These are phyloP conservation scores for Lasioglossum figueresi DNA, from an alignment of 2,888 invertebrate genomes.

Conservation along the genomic window DNA sequence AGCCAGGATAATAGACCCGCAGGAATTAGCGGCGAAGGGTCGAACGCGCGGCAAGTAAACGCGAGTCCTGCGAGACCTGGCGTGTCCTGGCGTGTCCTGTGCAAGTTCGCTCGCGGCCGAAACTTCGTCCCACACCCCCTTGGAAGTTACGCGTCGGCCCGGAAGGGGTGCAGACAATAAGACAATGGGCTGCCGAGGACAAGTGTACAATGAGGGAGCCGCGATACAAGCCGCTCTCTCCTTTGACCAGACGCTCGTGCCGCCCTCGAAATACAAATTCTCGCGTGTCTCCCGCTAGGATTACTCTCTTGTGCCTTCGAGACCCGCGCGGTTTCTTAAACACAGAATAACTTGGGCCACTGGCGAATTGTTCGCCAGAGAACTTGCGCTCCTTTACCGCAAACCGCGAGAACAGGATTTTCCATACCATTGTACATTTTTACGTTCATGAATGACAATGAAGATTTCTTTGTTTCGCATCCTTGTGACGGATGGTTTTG, in stretches of 20 bases:
- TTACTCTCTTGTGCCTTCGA: background rate
- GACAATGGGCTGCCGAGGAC: slow-evolving; percentile 75
- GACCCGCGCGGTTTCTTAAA: background rate
- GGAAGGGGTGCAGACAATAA: slow-evolving; percentile 75
- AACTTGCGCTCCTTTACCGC: background rate
- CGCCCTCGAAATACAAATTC: slow-evolving; percentile 34
- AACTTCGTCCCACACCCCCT: slow-evolving; percentile 32
- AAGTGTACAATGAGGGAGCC: slow-evolving; percentile 76
- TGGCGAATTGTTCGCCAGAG: background rate
- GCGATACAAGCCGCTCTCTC: slow-evolving; percentile 48
- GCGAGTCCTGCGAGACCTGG: slow-evolving; percentile 16
- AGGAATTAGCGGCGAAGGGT: slow-evolving; percentile 36
- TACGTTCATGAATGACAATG: background rate
- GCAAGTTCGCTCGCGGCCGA: slow-evolving; percentile 33
- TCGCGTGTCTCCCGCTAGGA: background rate
- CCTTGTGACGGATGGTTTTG: background rate
- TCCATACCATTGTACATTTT: background rate
- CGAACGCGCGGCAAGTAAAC: slow-evolving; percentile 36
- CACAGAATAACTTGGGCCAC: background rate
- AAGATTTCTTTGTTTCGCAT: background rate
- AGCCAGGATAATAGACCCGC: slow-evolving; percentile 38
- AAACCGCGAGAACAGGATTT: background rate
- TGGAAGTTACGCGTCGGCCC: slow-evolving; percentile 44
- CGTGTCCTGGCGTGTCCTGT: background rate
- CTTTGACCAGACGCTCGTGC: slow-evolving; percentile 39